Evolutionary conservation across 2,888 invertebrate genomes (phyloP).

Genomic region (Tetragnatha montana): DNA sequence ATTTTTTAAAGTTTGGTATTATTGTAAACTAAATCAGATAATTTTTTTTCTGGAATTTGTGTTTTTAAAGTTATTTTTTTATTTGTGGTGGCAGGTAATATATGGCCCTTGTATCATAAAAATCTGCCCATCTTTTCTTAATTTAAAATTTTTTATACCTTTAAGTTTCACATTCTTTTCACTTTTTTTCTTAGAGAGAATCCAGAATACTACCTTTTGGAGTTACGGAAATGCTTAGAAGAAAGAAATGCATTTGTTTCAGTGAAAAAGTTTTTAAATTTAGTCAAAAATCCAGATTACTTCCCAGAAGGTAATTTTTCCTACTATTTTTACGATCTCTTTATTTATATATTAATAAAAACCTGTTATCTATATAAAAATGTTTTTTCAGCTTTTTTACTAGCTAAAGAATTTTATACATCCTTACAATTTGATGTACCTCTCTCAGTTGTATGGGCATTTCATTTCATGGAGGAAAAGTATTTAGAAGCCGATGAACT

Average conservation of each 20-base stretch:
- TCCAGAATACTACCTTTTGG: constrained; percentile 15
- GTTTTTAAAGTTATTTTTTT: neutral
- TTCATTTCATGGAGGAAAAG: constrained; percentile 42
- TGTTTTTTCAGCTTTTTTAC: neutral
- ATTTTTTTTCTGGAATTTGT: neutral
- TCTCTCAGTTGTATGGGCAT: constrained; percentile 53
- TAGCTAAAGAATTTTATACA: neutral
- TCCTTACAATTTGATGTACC: constrained; percentile 46
- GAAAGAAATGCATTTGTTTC: constrained; percentile 30
- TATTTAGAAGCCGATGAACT: constrained; percentile 36
- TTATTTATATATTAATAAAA: no score
- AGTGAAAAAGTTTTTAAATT: constrained; percentile 31
- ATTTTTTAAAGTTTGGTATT: no score
- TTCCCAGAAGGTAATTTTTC: constrained; percentile 29
- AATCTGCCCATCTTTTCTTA: neutral
- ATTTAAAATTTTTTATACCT: neutral
- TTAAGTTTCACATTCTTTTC: neutral
- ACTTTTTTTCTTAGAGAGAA: constrained; percentile 19
- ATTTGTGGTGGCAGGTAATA: neutral
- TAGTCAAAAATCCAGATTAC: constrained; percentile 20
- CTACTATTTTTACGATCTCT: neutral
- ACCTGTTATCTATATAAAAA: no score
- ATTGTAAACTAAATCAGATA: no score
- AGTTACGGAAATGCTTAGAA: constrained; percentile 15
- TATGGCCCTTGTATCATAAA: neutral